Percentiles rank a stretch among this genome's conserved stretches.
Evolutionary conservation across 2,797 vertebrate species (phyloP).

Genomic region (Menidia menidia): DNA sequence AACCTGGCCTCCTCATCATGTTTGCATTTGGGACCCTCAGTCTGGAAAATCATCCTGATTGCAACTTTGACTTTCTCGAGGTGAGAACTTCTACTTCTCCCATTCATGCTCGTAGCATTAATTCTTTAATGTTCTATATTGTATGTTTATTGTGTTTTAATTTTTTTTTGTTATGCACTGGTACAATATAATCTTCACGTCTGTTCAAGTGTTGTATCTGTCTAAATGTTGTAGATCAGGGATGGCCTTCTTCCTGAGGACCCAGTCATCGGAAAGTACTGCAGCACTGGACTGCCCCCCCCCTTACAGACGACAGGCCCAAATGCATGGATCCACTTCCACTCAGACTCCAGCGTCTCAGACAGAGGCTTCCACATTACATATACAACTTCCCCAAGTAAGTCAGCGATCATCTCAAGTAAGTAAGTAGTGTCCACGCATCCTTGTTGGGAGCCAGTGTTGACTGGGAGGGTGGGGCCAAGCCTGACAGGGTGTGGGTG

Average conservation of each 20-base stretch:
- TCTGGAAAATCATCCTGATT: conserved; percentile 87
- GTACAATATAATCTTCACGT: not conserved
- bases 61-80: conserved; percentile 90
- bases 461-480: too few species aligned
- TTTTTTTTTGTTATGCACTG: not conserved
- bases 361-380: conserved; percentile 91
- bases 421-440: too few species aligned
- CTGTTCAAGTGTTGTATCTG: conserved; percentile 10
- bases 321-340: conserved; percentile 91
- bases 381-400: conserved; percentile 90
- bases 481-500: too few species aligned
- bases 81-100: conserved; percentile 68
- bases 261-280: conserved; percentile 86
- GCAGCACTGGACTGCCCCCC: conserved; percentile 83
- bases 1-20: conserved; percentile 87
- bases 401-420: conserved; percentile 55
- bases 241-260: conserved; percentile 89
- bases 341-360: conserved; percentile 82
- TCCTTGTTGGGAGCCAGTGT: too few species aligned
- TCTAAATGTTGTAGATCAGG: conserved; percentile 81
- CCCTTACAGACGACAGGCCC: conserved; percentile 91
- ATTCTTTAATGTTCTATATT: not conserved
- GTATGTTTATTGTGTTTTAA: not conserved
- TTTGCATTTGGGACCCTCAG: conserved; percentile 92
- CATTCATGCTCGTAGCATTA: not conserved